Base-by-base conservation (phyloP, 2,888 invertebrate species). In the Caenorhabditis macrosperma region DNA sequence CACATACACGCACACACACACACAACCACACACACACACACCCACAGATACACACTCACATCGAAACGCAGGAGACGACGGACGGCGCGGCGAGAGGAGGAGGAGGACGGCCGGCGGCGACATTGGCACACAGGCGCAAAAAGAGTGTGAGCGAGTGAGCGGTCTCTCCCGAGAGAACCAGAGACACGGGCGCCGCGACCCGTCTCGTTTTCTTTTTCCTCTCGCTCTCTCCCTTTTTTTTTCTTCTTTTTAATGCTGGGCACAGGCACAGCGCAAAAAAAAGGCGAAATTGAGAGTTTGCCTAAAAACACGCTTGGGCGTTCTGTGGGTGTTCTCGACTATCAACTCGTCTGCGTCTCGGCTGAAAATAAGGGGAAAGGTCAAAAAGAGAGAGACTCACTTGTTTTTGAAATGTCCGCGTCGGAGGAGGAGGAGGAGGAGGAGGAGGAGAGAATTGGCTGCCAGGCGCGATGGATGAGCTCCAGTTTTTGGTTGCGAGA, bases 111-210 rank as follows among this genome's bases (percentile, higher is more conserved):
- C 52, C 60, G 59, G 28, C 22, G 15, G 55, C 35, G 50, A 48
- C 38, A 38, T 38, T 38, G 38, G 38, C 38, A 38, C 38, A 38
- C 12, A 38, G 12, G 68, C 41, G 48, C 59, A 57, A 68, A 28
- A 59, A 48, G 50, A 48, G 30, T 41, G 52, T 52, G 52, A 48
- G 50, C 54, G 46, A 7, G 33, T 33, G 33, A n/a, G n/a, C n/a
- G n/a, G n/a, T n/a, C n/a, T n/a, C n/a, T n/a, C n/a, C n/a, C n/a
- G n/a, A n/a, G n/a, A 33, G 33, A 33, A n/a, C n/a, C 59, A 59
- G 59, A 48, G 69, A 77, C 68, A 61, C 44, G 64, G 63, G 68
- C 69, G 64, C 63, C 63, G 54, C 69, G 52, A 55, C 68, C 50
- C 59, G 24, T 28, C 33, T 33, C 33, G n/a, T n/a, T n/a, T n/a